These are phyloP conservation scores for Apamea sordens DNA, from an alignment of 2,888 invertebrate genomes.

Conservation along the genomic window DNA sequence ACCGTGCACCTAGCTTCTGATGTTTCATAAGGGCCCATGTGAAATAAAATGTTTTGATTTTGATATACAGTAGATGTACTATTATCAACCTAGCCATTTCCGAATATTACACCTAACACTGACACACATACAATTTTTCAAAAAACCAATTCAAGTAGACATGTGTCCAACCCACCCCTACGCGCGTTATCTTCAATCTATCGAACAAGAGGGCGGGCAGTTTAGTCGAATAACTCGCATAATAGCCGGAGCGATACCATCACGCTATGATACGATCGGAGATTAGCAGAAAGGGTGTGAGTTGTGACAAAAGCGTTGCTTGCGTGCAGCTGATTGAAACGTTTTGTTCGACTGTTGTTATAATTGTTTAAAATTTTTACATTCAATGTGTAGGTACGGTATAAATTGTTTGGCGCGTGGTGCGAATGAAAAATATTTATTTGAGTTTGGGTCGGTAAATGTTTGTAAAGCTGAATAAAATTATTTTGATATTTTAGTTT, in stretches of 20 bases:
- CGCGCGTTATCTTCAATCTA: slow-evolving; percentile 72
- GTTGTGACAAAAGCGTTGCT: slow-evolving; percentile 61
- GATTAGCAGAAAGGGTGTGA: slow-evolving; percentile 69
- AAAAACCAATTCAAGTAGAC: slow-evolving; percentile 47
- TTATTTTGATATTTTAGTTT: neutral
- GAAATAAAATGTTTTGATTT: too few species aligned
- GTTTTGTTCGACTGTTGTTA: slow-evolving; percentile 62
- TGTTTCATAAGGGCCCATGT: too few species aligned
- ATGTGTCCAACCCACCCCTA: slow-evolving; percentile 66
- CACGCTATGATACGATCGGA: slow-evolving; percentile 61
- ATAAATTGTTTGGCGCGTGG: slow-evolving; percentile 36
- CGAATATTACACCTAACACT: neutral
- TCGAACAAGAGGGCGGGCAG: slow-evolving; percentile 72
- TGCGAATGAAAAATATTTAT: slow-evolving; percentile 38
- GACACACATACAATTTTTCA: neutral
- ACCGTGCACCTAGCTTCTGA: too few species aligned
- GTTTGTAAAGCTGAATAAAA: neutral
- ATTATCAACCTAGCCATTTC: neutral
- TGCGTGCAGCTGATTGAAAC: slow-evolving; percentile 63
- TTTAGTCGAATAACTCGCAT: slow-evolving; percentile 63
- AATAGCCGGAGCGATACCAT: slow-evolving; percentile 67
- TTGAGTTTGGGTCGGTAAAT: slow-evolving; percentile 10
- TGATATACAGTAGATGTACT: too few species aligned
- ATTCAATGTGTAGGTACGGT: slow-evolving; percentile 32
- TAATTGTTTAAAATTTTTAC: slow-evolving; percentile 57